Base-by-base conservation (phyloP, 2,888 invertebrate genomes). In the Rhodophaea formosa region DNA sequence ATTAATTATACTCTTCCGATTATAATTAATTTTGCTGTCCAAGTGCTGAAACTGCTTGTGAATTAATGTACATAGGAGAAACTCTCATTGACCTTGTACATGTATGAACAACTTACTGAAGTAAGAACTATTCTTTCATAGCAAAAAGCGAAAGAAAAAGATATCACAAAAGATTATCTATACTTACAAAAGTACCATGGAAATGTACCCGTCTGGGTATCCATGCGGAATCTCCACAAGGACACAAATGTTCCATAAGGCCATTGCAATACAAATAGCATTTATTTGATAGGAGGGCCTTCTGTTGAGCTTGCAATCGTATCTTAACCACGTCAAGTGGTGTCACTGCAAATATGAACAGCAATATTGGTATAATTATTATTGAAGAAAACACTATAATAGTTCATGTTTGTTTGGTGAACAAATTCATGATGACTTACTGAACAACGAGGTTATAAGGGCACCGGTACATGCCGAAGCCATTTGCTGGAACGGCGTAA, bases 251-350 rank as follows among this genome's bases (percentile, higher is more conserved):
- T 85, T 99, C 99, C 99, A 99, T 99, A 10, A 99, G 91, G 0
- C 99, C 99, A 92, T 99, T 99, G 80, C 98, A 98, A 84, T 98
- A 99, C 7, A 99, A 88, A 80, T 97, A 99, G 84, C 99, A 98
- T 84, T 96, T 96, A 67, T 97, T 96, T 8, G 95, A 95, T 6
- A 95, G 86, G 68, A 96, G 80, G 0, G 95, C 94, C 72, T 97
- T 97, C 75, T 97, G 96, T 83, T 99, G 99, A 2, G 97, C 95
- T 90, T 99, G 99, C 44, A 99, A 92, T 53, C 99, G 94, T 63
- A 99, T 98, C 92, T 99, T 99, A 0, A 99, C 97, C n/a, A 99
- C 99, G 92, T 99, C 99, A 67, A 99, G 89, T 0, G 99, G 99
- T 0, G 99, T 99, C 91, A 99, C 98, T 98, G 84, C 39, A 92